Evolutionary conservation across 1,140 invertebrate genomes (phyloP).

Genomic region (Nephila pilipes): DNA sequence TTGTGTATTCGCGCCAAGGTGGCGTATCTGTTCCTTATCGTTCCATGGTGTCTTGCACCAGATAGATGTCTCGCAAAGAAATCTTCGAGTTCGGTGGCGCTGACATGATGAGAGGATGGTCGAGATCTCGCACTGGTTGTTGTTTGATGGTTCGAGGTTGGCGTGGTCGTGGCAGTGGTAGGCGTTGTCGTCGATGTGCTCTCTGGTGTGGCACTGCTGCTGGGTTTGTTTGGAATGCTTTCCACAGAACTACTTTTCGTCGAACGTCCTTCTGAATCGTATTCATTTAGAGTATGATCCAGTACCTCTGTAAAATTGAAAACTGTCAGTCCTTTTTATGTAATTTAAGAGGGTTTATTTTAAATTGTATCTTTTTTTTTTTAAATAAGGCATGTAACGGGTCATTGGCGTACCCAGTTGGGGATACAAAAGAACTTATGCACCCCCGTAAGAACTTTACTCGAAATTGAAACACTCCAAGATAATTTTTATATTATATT

Average conservation of each 20-base stretch:
- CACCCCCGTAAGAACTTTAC: too few relatives aligned
- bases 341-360: too few relatives aligned
- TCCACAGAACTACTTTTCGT: slow-evolving; percentile 78
- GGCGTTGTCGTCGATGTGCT: slow-evolving; percentile 43
- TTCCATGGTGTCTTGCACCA: slow-evolving; percentile 77
- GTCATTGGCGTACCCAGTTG: too few relatives aligned
- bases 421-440: too few relatives aligned
- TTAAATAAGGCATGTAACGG: too few relatives aligned
- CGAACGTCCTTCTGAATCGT: slow-evolving; percentile 78
- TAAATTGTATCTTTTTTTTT: too few relatives aligned
- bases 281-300: slow-evolving; percentile 75
- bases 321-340: not conserved
- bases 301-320: slow-evolving; percentile 65
- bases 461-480: too few relatives aligned
- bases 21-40: slow-evolving; percentile 90
- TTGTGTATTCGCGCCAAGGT: slow-evolving; percentile 92
- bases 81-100: slow-evolving; percentile 92
- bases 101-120: slow-evolving; percentile 23
- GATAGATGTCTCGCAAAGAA: slow-evolving; percentile 91
- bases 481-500: too few relatives aligned
- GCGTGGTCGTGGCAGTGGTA: slow-evolving; percentile 42
- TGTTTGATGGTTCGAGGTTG: slow-evolving; percentile 16
- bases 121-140: not conserved
- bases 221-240: slow-evolving; percentile 74
- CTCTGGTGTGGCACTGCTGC: slow-evolving; percentile 14